Percentiles rank a stretch among this genome's conserved stretches.
Conservation (phyloP, 2,113 vertebrate genomes). For the Setophaga petechia region DNA sequence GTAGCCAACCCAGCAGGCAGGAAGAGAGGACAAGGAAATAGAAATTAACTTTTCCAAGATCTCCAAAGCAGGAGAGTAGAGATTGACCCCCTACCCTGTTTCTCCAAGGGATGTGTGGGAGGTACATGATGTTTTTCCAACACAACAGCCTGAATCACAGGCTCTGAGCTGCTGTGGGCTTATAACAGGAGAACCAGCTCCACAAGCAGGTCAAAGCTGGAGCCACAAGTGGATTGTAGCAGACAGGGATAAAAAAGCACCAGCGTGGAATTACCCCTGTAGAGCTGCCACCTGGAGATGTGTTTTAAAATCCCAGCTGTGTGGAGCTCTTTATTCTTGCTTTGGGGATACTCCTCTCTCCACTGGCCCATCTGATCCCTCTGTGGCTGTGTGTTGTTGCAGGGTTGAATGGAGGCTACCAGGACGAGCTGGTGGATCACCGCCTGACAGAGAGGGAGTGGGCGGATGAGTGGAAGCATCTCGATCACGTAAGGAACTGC, state of each 20-base stretch:
- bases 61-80: neutral
- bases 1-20: neutral
- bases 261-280: fast-evolving
- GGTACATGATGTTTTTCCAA: neutral
- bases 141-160: neutral
- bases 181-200: neutral
- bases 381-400: constrained; percentile 52
- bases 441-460: constrained; percentile 97
- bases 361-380: neutral
- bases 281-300: neutral
- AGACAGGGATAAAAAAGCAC: neutral
- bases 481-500: constrained; percentile 92
- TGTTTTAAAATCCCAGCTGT: neutral
- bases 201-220: neutral
- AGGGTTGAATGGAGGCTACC: constrained; percentile 93
- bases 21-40: neutral
- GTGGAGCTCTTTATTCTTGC: neutral
- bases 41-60: neutral
- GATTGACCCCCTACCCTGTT: neutral
- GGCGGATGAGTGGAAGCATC: constrained; percentile 99
- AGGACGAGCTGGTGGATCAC: constrained; percentile 96
- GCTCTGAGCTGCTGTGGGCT: neutral
- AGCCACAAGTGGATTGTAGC: neutral
- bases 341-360: neutral
- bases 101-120: neutral